Evolutionary conservation across 2,113 vertebrate genomes (phyloP).

Genomic region (Motacilla tschutschensis): DNA sequence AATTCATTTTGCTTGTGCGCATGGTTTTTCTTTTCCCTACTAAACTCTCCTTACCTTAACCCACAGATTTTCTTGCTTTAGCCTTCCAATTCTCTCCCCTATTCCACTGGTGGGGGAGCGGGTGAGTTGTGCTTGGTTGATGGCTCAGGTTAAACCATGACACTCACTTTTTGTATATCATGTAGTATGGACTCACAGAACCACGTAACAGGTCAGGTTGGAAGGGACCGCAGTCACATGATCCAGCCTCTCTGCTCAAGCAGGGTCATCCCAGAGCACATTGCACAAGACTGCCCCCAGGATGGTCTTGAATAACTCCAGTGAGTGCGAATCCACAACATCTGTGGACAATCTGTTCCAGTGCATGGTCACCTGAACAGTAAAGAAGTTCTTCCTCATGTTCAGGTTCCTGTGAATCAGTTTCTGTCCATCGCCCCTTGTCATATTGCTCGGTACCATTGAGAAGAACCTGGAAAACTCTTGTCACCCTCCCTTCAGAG

Average conservation of each 20-base stretch:
- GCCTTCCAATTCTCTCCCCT: not conserved
- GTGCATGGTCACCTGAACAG: not conserved
- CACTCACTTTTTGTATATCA: not conserved
- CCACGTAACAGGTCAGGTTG: not conserved
- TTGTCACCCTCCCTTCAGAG: not conserved
- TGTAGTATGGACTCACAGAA: not conserved
- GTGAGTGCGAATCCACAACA: fast-evolving
- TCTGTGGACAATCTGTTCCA: not conserved
- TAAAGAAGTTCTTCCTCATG: not conserved
- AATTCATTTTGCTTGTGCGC: not conserved
- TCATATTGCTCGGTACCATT: fast-evolving
- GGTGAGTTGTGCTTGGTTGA: not conserved
- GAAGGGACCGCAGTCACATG: not conserved
- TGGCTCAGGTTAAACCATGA: not conserved
- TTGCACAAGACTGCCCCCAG: too few species aligned
- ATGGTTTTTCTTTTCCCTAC: not conserved
- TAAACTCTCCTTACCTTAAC: not conserved
- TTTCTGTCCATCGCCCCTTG: not conserved
- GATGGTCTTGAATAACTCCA: not conserved
- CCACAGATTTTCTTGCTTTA: not conserved
- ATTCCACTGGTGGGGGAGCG: not conserved
- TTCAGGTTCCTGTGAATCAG: not conserved
- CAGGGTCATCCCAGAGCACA: not conserved
- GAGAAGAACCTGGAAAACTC: not conserved
- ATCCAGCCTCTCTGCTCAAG: not conserved